Evolutionary conservation across 1,140 invertebrate genomes (phyloP).

Genomic region (Meloidogyne exigua): DNA sequence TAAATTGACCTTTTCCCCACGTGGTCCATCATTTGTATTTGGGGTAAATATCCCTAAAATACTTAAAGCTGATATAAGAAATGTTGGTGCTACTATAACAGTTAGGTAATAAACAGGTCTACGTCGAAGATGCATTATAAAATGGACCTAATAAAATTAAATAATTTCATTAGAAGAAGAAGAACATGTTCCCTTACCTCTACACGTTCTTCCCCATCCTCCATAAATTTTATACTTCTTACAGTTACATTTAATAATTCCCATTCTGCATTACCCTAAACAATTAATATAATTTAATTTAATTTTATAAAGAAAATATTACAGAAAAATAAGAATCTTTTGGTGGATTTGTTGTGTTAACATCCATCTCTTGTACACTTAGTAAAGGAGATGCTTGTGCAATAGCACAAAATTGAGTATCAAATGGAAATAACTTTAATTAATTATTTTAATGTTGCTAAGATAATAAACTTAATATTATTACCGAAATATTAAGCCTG

Average conservation of each 20-base stretch:
- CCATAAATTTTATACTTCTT: conserved; percentile 52
- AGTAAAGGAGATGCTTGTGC: conserved; percentile 58
- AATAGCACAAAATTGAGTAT: conserved; percentile 60
- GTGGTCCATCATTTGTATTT: conserved; percentile 55
- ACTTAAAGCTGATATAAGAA: conserved; percentile 55
- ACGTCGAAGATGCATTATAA: conserved; percentile 57
- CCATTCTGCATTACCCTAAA: conserved; percentile 60
- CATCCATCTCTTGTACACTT: conserved; percentile 55
- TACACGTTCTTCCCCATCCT: conserved; percentile 49
- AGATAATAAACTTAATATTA: neutral
- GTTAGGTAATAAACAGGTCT: conserved; percentile 59
- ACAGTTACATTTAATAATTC: conserved; percentile 59
- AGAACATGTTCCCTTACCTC: conserved; percentile 27
- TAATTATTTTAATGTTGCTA: neutral
- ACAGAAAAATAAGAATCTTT: conserved; percentile 55
- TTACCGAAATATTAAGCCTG: conserved; percentile 49
- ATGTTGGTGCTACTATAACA: conserved; percentile 59
- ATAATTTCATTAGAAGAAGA: neutral
- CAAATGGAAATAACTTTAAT: conserved; percentile 48
- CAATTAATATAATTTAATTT: neutral
- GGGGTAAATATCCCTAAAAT: conserved; percentile 61
- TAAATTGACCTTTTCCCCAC: conserved; percentile 52
- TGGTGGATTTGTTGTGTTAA: conserved; percentile 50
- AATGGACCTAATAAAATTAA: conserved; percentile 47
- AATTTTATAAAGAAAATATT: neutral